Conservation (phyloP, 1,140 invertebrate genomes). For the Aphaenogaster ashmeadi region DNA sequence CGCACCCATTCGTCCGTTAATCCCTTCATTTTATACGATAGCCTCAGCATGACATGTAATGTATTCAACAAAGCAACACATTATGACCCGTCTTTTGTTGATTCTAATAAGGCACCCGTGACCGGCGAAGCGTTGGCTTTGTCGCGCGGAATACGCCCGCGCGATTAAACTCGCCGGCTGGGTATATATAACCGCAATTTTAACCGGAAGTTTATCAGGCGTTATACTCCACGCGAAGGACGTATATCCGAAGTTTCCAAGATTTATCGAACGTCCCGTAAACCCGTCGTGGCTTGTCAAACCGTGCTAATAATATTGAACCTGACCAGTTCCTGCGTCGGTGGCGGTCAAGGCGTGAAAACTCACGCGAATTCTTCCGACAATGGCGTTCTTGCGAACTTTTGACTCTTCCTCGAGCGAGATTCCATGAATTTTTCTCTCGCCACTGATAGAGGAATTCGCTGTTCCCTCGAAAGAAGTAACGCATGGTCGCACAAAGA, state of each 20-base stretch:
- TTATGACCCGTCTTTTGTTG: constrained; percentile 38
- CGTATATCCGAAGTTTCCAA: neutral
- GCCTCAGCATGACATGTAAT: constrained; percentile 10
- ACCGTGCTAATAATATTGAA: neutral
- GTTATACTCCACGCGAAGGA: neutral
- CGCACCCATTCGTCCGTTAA: constrained; percentile 20
- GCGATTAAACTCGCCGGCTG: constrained; percentile 10
- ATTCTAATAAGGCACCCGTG: constrained; percentile 25
- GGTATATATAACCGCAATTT: neutral
- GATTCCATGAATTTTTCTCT: constrained; percentile 33
- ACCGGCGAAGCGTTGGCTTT: neutral
- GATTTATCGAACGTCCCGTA: neutral
- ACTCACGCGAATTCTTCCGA: constrained; percentile 14
- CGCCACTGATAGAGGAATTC: neutral
- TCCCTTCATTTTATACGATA: constrained; percentile 39
- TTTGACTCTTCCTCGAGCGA: constrained; percentile 30
- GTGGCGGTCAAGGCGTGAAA: neutral
- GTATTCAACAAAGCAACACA: constrained; percentile 29
- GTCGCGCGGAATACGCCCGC: neutral
- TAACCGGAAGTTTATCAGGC: neutral
- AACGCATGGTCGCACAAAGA: neutral
- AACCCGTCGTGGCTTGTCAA: neutral
- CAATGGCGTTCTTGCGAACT: neutral
- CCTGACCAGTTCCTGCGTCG: neutral
- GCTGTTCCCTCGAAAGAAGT: neutral